These are phyloP conservation scores for Mesaphorura yosii DNA, from an alignment of 1,140 invertebrate species.

Conservation along the genomic window DNA sequence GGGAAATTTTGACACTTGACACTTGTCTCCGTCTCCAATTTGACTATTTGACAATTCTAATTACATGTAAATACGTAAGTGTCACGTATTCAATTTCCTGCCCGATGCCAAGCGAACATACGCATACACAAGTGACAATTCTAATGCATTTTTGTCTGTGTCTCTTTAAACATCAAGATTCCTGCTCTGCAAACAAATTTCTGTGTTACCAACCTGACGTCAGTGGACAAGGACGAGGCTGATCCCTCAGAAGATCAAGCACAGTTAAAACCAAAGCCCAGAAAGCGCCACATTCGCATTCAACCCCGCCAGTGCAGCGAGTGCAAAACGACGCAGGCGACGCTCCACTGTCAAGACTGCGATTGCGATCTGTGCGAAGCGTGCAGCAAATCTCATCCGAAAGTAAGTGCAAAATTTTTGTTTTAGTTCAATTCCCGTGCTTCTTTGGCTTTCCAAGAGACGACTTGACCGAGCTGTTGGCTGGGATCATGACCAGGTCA, in stretches of 20 bases:
- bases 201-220: slow-evolving; percentile 40
- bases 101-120: too few relatives aligned
- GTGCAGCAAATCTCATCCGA: slow-evolving; percentile 32
- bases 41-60: neutral
- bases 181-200: slow-evolving; percentile 41
- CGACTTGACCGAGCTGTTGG: too few relatives aligned
- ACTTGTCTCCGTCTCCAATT: neutral
- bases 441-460: too few relatives aligned
- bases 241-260: slow-evolving; percentile 19
- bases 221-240: slow-evolving; percentile 26
- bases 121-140: too few relatives aligned
- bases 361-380: slow-evolving; percentile 35
- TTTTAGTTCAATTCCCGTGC: slow-evolving; percentile 33
- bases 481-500: too few relatives aligned
- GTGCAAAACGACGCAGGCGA: slow-evolving; percentile 30
- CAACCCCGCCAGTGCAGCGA: slow-evolving; percentile 19
- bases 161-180: slow-evolving; percentile 30
- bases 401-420: neutral
- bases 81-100: too few relatives aligned
- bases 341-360: slow-evolving; percentile 37
- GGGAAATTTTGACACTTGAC: neutral
- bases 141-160: neutral
- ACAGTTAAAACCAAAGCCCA: neutral
- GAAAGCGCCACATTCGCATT: too few relatives aligned
- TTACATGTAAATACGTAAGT: neutral